These are phyloP conservation scores for Drosophila heteroneura DNA, from an alignment of 2,888 invertebrate genomes.

Conservation along the genomic window DNA sequence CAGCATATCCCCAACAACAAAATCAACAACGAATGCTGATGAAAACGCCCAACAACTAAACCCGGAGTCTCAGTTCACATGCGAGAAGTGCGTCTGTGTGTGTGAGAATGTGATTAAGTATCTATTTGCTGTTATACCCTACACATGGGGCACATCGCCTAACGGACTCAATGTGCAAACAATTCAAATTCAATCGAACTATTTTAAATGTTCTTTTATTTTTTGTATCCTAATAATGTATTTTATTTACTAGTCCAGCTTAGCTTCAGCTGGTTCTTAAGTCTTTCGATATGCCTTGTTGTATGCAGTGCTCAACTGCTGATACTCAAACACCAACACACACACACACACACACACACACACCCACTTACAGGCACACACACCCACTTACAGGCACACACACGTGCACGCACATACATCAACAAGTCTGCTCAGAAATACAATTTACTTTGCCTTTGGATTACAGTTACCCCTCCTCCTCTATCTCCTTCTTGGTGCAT, in stretches of 20 bases:
- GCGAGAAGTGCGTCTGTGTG: conserved; percentile 22
- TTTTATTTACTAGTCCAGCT: neutral
- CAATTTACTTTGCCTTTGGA: conserved; percentile 78
- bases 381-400: conserved; percentile 26
- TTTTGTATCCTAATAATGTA: no score
- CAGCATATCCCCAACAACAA: conserved; percentile 45
- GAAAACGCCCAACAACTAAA: conserved; percentile 47
- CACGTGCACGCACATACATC: conserved; percentile 53
- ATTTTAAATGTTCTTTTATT: neutral
- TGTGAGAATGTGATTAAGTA: conserved; percentile 51
- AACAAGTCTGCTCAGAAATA: conserved; percentile 78
- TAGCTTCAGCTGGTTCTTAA: neutral
- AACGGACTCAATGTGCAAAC: neutral
- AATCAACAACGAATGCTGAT: conserved; percentile 38
- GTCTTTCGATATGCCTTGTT: conserved; percentile 1
- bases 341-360: conserved; percentile 29
- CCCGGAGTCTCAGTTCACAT: conserved; percentile 54
- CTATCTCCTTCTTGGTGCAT: conserved; percentile 20
- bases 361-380: conserved; percentile 27
- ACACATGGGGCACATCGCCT: conserved; percentile 9
- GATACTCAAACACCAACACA: conserved; percentile 8
- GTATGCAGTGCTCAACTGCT: conserved; percentile 29
- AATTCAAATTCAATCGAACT: neutral
- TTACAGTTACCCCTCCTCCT: conserved; percentile 55
- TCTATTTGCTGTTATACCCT: conserved; percentile 52